A percentile compares a stretch with the other conserved stretches of the same genome.
Evolutionary conservation across 2,797 vertebrate genomes (phyloP).

Genomic region (Erpetoichthys calabaricus): DNA sequence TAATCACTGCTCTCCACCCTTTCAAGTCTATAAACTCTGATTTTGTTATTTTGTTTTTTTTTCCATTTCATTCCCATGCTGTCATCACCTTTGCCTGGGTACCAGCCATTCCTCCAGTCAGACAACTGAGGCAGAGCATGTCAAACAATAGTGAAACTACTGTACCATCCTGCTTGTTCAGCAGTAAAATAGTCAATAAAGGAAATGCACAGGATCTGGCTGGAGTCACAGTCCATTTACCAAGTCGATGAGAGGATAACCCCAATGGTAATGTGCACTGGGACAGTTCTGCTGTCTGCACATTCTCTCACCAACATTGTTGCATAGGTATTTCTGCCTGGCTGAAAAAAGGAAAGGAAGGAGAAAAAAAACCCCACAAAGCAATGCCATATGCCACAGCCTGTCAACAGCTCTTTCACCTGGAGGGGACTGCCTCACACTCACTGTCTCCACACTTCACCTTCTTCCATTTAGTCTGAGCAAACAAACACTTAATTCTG

Average conservation of each 20-base stretch:
- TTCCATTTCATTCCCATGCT: neutral
- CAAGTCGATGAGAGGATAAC: slow-evolving; percentile 14
- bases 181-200: slow-evolving; percentile 22
- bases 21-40: neutral
- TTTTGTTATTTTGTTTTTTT: slow-evolving; percentile 1
- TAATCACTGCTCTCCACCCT: slow-evolving; percentile 5
- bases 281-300: slow-evolving; percentile 5
- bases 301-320: slow-evolving; percentile 3
- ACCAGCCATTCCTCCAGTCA: slow-evolving; percentile 5
- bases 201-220: slow-evolving; percentile 15
- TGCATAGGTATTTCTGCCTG: neutral
- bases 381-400: neutral
- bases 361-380: no score
- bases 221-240: slow-evolving; percentile 29
- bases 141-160: neutral
- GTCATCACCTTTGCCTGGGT: slow-evolving; percentile 12
- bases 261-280: neutral
- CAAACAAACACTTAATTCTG: no score
- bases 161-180: slow-evolving; percentile 12
- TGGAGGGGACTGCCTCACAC: no score
- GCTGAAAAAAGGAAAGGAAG: neutral
- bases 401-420: neutral
- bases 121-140: neutral
- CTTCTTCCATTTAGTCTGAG: no score
- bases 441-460: no score